Conservation (phyloP, 2,888 invertebrate genomes). For the Piscicola geometra region DNA sequence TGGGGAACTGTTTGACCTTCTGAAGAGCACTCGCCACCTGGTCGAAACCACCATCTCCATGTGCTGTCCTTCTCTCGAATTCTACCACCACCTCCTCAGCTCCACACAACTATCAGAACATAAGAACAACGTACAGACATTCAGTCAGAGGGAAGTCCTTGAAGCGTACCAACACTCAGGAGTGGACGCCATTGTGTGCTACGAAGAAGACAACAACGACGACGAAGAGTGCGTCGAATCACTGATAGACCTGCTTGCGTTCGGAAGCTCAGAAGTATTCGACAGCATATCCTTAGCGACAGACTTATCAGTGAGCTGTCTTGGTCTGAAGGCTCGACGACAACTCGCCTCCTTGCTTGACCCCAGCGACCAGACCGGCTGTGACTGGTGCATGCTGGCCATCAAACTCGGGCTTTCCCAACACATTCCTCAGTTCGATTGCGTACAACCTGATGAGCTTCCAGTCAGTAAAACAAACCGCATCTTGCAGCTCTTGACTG, state of each 20-base stretch:
- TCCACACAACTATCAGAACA: slow-evolving; percentile 39
- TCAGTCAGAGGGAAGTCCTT: slow-evolving; percentile 54
- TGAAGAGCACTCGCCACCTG: slow-evolving; percentile 66
- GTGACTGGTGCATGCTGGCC: slow-evolving; percentile 62
- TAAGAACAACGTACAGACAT: slow-evolving; percentile 46
- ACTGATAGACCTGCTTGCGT: slow-evolving; percentile 61
- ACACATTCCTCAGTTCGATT: slow-evolving; percentile 59
- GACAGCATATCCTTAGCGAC: slow-evolving; percentile 59
- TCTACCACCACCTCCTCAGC: slow-evolving; percentile 67
- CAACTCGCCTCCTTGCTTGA: slow-evolving; percentile 58
- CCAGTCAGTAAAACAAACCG: slow-evolving; percentile 55
- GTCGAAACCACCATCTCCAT: slow-evolving; percentile 64
- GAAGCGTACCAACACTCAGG: slow-evolving; percentile 46
- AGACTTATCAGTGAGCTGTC: slow-evolving; percentile 62
- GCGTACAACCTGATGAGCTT: slow-evolving; percentile 45
- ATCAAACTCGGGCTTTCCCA: slow-evolving; percentile 61
- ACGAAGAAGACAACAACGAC: slow-evolving; percentile 38
- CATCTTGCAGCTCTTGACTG: slow-evolving; percentile 59
- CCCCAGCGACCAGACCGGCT: slow-evolving; percentile 59
- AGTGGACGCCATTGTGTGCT: background rate
- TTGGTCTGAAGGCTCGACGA: slow-evolving; percentile 62
- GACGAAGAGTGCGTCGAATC: slow-evolving; percentile 58
- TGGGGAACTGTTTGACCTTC: slow-evolving; percentile 62
- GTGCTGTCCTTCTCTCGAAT: slow-evolving; percentile 66
- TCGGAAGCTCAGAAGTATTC: slow-evolving; percentile 56